phyloP scores from a whole-genome alignment of 2,888 invertebrate species.

The Sepioteuthis lessoniana region DNA sequence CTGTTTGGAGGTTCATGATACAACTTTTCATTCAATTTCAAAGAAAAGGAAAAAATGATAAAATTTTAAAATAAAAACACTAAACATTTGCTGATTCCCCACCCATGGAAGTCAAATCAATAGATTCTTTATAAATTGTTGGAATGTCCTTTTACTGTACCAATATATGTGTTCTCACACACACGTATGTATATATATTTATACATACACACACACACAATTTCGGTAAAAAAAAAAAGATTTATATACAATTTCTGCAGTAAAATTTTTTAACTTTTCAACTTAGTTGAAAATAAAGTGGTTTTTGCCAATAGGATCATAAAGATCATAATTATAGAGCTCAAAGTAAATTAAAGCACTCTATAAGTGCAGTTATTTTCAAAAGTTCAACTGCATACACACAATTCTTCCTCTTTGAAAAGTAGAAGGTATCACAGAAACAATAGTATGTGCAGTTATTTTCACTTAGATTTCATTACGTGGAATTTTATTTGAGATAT shows the following conservation, averaged over 20 bases:
- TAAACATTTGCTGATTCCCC: too few species aligned
- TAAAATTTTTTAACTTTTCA: not conserved
- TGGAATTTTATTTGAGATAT: not conserved
- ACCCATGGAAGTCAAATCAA: not conserved
- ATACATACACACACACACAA: too few species aligned
- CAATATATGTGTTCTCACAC: not conserved
- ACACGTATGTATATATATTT: too few species aligned
- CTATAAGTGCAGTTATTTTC: not conserved
- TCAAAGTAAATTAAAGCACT: not conserved
- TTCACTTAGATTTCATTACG: too few species aligned
- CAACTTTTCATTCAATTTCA: not conserved
- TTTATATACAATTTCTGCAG: not conserved
- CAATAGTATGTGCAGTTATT: not conserved
- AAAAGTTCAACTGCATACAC: not conserved
- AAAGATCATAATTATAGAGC: not conserved
- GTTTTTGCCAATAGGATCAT: not conserved
- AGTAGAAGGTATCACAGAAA: constrained; percentile 1
- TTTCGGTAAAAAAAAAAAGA: not conserved
- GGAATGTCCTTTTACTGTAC: not conserved
- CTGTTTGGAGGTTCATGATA: not conserved
- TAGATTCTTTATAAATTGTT: not conserved
- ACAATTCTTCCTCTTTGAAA: not conserved
- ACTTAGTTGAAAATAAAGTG: not conserved
- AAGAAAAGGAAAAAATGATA: not conserved
- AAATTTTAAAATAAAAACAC: not conserved